Conservation (phyloP, 2,113 vertebrate species). For the Oreotragus oreotragus region DNA sequence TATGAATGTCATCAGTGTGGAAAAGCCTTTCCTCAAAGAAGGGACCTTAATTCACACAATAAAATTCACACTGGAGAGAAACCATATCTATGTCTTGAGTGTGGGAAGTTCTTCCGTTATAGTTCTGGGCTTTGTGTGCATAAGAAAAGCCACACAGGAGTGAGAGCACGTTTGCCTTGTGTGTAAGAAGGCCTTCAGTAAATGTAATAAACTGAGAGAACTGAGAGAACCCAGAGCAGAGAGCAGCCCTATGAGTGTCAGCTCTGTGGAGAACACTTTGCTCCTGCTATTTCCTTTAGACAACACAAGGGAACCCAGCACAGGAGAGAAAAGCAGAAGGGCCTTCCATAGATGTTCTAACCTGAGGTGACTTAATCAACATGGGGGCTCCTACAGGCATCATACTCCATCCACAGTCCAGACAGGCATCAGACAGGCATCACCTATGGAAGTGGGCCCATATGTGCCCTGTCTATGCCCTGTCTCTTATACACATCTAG, state of each 20-base stretch:
- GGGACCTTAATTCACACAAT: neutral
- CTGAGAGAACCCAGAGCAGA: neutral
- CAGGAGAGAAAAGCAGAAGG: neutral
- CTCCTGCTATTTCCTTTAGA: neutral
- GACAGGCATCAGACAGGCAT: neutral
- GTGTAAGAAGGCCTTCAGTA: neutral
- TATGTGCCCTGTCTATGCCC: neutral
- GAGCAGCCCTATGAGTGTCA: neutral
- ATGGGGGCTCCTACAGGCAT: neutral
- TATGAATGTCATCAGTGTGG: neutral
- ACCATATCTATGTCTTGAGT: neutral
- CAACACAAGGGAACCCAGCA: neutral
- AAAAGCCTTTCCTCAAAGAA: neutral
- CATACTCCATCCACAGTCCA: neutral
- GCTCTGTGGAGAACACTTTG: neutral
- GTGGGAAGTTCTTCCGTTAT: neutral
- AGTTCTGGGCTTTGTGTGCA: neutral
- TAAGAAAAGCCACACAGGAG: neutral
- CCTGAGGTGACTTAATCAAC: neutral
- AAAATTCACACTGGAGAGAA: neutral
- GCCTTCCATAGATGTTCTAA: neutral
- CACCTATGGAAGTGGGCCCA: neutral
- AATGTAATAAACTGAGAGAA: neutral
- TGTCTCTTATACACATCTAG: no score
- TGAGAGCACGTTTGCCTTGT: neutral